A percentile compares a stretch with the other conserved stretches of the same genome.
phyloP scores from a whole-genome alignment of 2,888 invertebrate genomes.

The Pherbina coryleti region DNA sequence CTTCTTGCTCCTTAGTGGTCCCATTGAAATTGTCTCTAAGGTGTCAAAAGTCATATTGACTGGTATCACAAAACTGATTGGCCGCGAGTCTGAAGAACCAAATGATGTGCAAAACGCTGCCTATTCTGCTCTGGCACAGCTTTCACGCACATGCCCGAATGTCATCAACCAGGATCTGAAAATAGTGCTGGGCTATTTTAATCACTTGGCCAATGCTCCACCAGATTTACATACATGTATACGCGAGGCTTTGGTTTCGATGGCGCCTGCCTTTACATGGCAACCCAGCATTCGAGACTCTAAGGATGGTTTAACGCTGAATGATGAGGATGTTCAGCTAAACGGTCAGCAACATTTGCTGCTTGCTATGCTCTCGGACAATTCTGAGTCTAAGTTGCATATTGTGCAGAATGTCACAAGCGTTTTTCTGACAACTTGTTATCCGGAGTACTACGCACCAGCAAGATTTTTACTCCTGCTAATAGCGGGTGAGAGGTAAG shows the following conservation, averaged over 20 bases:
- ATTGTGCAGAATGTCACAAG: slow-evolving; percentile 87
- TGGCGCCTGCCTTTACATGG: slow-evolving; percentile 76
- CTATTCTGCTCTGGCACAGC: slow-evolving; percentile 68
- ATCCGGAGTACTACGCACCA: slow-evolving; percentile 84
- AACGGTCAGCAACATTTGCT: slow-evolving; percentile 70
- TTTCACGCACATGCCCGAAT: slow-evolving; percentile 71
- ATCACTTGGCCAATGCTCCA: slow-evolving; percentile 63
- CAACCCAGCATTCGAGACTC: slow-evolving; percentile 55
- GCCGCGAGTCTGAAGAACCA: slow-evolving; percentile 63
- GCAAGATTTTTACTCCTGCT: slow-evolving; percentile 85
- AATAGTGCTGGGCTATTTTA: slow-evolving; percentile 66
- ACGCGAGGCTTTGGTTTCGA: slow-evolving; percentile 77
- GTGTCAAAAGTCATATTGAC: slow-evolving; percentile 66
- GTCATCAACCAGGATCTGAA: slow-evolving; percentile 78
- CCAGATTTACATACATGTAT: slow-evolving; percentile 75
- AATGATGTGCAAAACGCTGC: slow-evolving; percentile 71
- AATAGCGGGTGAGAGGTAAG: slow-evolving; percentile 86
- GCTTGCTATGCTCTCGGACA: slow-evolving; percentile 78
- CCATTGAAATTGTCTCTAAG: slow-evolving; percentile 64
- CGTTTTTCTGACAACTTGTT: slow-evolving; percentile 84
- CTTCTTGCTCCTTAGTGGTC: slow-evolving; percentile 55
- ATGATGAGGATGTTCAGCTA: slow-evolving; percentile 61
- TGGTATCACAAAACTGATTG: slow-evolving; percentile 67
- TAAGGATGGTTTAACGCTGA: slow-evolving; percentile 38
- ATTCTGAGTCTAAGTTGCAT: slow-evolving; percentile 82